phyloP scores from a whole-genome alignment of 2,797 vertebrate genomes.

The Tenualosa thibaudeaui region DNA sequence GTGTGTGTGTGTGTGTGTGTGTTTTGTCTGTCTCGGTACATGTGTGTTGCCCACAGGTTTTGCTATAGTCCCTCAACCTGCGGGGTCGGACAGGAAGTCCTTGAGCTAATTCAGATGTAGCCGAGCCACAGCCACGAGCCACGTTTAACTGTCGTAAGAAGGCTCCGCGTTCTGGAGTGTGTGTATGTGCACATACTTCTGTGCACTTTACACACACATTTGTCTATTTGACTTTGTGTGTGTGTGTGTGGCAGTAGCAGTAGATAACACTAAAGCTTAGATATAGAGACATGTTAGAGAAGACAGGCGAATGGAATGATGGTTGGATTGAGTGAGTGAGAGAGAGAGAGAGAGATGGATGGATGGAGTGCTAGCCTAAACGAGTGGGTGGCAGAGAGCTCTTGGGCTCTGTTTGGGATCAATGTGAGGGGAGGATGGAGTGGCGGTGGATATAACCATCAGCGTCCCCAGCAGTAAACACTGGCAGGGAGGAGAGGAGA shows the following conservation, averaged over 20 bases:
- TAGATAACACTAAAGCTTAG: not conserved
- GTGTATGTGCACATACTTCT: not conserved
- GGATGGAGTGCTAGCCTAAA: not conserved
- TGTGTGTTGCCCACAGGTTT: constrained; percentile 9
- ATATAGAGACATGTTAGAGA: not conserved
- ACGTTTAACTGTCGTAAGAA: not conserved
- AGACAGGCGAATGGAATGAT: not conserved
- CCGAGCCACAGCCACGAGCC: not conserved
- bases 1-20: constrained; percentile 6
- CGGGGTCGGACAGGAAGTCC: not conserved
- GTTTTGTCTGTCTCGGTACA: constrained; percentile 31
- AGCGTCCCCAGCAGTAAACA: constrained; percentile 9
- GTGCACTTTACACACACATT: not conserved
- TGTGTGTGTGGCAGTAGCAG: not conserved
- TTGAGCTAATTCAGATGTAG: constrained; percentile 3
- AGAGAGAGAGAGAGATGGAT: not conserved
- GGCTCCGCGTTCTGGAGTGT: not conserved
- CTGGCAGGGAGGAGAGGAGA: not conserved
- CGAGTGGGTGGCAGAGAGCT: not conserved
- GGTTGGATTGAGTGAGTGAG: not conserved
- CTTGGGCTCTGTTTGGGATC: not conserved
- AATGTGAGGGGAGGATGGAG: constrained; percentile 1
- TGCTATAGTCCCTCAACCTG: constrained; percentile 17
- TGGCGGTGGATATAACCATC: constrained; percentile 1
- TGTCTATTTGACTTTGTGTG: not conserved